These are phyloP conservation scores for Morone chrysops DNA, from an alignment of 2,113 vertebrate species.

Conservation along the genomic window DNA sequence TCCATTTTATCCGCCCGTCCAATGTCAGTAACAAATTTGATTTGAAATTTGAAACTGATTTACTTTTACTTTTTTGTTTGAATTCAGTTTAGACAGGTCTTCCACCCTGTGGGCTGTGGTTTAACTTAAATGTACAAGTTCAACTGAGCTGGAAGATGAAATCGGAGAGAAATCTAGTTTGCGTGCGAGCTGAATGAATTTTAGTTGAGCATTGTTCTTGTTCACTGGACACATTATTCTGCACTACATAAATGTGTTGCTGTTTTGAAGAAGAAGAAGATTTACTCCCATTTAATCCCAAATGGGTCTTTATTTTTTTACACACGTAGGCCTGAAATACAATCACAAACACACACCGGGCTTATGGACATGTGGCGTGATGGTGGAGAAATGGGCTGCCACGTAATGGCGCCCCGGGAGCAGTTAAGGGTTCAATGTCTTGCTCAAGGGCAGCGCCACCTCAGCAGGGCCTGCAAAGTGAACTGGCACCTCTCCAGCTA, in stretches of 20 bases:
- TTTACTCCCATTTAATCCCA: too few relatives aligned
- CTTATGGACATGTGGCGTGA: too few relatives aligned
- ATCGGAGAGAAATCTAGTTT: background rate
- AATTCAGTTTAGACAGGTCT: constrained; percentile 3
- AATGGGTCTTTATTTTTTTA: too few relatives aligned
- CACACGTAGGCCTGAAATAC: too few relatives aligned
- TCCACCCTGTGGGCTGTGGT: background rate
- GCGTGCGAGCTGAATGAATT: background rate
- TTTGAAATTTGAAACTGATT: constrained; percentile 25
- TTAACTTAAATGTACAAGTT: background rate
- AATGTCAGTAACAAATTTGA: constrained; percentile 12
- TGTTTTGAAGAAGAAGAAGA: background rate
- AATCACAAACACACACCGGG: too few relatives aligned
- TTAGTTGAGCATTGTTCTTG: too few relatives aligned
- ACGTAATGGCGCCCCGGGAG: too few relatives aligned
- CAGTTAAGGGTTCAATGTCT: too few relatives aligned
- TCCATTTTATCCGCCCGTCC: background rate
- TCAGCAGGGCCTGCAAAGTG: too few relatives aligned
- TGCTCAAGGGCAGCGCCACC: too few relatives aligned
- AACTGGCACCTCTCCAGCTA: too few relatives aligned
- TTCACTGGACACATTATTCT: background rate
- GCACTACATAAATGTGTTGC: background rate
- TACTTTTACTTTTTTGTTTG: background rate
- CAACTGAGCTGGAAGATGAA: background rate
- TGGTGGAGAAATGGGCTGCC: too few relatives aligned